These are phyloP conservation scores for Tethea ocularis DNA, from an alignment of 2,888 invertebrate species.

Conservation along the genomic window DNA sequence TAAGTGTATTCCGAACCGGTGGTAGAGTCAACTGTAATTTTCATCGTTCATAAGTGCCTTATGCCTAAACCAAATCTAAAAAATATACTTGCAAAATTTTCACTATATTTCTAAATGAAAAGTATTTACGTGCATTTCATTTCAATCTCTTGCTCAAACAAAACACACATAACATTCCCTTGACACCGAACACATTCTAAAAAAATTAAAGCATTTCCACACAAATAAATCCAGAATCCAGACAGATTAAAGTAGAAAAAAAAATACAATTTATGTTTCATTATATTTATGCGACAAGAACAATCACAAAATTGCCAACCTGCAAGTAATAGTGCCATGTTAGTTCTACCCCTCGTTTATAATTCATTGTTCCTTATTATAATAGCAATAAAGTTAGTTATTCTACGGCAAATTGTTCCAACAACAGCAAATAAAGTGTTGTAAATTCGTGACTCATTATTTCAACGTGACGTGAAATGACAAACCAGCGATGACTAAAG, in stretches of 20 bases:
- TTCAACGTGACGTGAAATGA: neutral
- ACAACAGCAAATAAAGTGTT: neutral
- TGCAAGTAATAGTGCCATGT: constrained; percentile 1
- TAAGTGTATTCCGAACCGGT: too few species aligned
- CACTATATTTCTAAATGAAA: neutral
- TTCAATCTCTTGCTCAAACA: neutral
- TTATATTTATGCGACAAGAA: neutral
- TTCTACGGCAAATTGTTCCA: neutral
- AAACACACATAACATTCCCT: neutral
- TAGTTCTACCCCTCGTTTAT: neutral
- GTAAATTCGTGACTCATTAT: neutral
- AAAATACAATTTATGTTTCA: neutral
- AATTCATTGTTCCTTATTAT: neutral
- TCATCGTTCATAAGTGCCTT: too few species aligned
- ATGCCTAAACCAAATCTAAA: neutral
- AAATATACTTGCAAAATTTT: neutral
- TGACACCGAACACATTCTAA: neutral
- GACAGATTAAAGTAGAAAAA: neutral
- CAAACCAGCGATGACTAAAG: neutral
- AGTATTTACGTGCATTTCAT: neutral
- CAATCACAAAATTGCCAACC: neutral
- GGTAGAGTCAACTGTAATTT: too few species aligned
- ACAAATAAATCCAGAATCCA: neutral
- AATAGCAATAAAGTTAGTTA: neutral
- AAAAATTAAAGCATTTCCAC: neutral